Evolutionary conservation across 2,113 vertebrate species (phyloP).

Genomic region (Odocoileus virginianus): DNA sequence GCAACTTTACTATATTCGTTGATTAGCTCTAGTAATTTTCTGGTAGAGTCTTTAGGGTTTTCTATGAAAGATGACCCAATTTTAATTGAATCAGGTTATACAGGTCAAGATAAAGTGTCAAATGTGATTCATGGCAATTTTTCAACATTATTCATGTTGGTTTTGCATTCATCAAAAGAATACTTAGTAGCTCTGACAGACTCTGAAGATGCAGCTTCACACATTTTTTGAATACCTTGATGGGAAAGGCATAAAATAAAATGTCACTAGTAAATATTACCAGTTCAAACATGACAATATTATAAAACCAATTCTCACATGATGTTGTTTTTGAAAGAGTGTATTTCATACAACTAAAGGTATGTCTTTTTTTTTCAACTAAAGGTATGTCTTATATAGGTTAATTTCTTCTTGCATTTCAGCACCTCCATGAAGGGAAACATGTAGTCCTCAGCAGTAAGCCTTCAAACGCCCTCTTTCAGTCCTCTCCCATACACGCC

Average conservation of each 20-base stretch:
- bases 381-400: slow-evolving; percentile 9
- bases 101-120: neutral
- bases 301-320: neutral
- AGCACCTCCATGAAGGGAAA: neutral
- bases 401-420: neutral
- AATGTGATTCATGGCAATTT: neutral
- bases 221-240: neutral
- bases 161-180: slow-evolving; percentile 26
- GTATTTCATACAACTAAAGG: neutral
- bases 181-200: neutral
- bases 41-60: too few species aligned
- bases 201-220: neutral
- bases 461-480: neutral
- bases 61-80: neutral
- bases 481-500: neutral
- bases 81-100: slow-evolving; percentile 9
- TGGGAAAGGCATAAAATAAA: neutral
- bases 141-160: neutral
- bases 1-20: too few species aligned
- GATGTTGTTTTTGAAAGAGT: neutral
- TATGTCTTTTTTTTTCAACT: neutral
- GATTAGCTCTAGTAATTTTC: too few species aligned
- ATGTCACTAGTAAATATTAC: neutral
- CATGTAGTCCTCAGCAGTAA: neutral
- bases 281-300: neutral